Conservation (phyloP, 2,113 vertebrate genomes). For the Anarrhichthys ocellatus region DNA sequence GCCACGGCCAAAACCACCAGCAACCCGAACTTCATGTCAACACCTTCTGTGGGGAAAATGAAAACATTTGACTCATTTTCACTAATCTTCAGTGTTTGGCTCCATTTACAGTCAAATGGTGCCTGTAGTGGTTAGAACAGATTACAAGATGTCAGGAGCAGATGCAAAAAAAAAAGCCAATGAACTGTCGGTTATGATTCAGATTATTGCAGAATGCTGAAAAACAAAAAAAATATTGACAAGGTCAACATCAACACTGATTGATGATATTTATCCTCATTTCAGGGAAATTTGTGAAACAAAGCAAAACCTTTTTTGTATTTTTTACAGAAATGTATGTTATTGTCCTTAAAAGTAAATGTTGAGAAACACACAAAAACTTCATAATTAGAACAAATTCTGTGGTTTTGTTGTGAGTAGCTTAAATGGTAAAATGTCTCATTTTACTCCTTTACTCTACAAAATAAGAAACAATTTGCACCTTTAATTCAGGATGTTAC, state of each 20-base stretch:
- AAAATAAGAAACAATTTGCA: background rate
- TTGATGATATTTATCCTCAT: background rate
- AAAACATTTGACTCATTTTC: background rate
- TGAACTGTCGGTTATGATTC: background rate
- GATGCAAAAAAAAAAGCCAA: background rate
- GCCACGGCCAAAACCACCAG: slow-evolving; percentile 47
- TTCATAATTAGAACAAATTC: background rate
- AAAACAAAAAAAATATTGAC: too few species aligned
- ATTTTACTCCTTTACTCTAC: background rate
- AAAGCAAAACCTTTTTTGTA: background rate
- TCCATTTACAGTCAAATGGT: background rate
- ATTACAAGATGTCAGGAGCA: background rate
- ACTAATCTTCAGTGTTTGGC: background rate
- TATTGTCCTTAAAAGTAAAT: background rate
- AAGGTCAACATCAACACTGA: too few species aligned
- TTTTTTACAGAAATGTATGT: too few species aligned
- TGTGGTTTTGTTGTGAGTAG: background rate
- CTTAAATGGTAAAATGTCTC: background rate
- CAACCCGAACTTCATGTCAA: slow-evolving; percentile 55
- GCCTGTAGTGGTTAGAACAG: background rate
- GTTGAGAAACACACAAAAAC: background rate
- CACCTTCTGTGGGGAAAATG: background rate
- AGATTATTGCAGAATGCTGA: background rate
- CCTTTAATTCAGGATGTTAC: background rate
- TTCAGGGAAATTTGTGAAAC: background rate